Conservation (phyloP, 2,888 invertebrate genomes). For the Xestia c-nigrum region DNA sequence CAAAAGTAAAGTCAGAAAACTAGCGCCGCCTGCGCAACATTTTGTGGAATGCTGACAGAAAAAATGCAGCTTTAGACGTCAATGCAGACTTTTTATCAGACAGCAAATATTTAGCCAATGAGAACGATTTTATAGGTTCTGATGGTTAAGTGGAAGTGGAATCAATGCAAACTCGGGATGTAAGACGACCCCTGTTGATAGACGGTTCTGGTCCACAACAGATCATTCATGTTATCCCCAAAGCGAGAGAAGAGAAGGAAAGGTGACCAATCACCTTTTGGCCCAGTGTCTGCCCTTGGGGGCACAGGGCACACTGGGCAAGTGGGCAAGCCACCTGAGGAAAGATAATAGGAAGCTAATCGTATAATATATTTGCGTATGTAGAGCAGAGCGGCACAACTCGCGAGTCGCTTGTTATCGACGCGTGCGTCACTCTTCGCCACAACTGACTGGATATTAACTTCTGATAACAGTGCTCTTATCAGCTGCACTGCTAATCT, state of each 20-base stretch:
- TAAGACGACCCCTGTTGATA: neutral
- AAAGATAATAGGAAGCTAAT: neutral
- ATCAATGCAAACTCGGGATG: neutral
- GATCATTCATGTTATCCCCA: neutral
- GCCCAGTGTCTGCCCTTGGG: no score
- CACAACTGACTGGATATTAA: conserved; percentile 54
- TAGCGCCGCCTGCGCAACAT: neutral
- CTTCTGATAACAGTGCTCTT: conserved; percentile 63
- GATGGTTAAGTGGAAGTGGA: no score
- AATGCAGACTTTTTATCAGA: neutral
- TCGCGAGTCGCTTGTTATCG: conserved; percentile 44
- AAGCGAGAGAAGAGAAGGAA: neutral
- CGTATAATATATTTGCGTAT: neutral
- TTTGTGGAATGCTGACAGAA: neutral
- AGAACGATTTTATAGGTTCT: neutral
- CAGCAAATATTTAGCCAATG: neutral
- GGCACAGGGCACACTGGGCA: neutral
- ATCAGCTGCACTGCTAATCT: conserved; percentile 63
- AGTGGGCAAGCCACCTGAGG: neutral
- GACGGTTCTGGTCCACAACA: neutral
- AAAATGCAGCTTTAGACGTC: neutral
- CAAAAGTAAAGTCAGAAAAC: neutral
- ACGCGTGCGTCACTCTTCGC: conserved; percentile 58
- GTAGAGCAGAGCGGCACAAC: neutral
- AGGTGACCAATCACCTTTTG: no score